Conservation (phyloP, 2,113 vertebrate genomes). For the Drymodes brunneopygia region DNA sequence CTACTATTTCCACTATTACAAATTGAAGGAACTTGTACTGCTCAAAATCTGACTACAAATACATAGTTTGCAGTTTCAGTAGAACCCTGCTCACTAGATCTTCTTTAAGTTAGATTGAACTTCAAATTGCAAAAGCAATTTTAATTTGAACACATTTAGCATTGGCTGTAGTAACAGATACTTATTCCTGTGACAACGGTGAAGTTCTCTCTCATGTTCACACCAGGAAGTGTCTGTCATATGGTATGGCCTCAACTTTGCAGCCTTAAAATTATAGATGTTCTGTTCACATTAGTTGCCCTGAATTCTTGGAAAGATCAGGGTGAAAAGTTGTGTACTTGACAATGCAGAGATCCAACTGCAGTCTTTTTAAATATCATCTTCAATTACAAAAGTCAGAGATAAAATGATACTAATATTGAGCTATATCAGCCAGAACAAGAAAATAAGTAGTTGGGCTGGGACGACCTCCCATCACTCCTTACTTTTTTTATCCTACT, state of each 20-base stretch:
- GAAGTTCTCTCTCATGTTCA: background rate
- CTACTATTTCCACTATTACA: background rate
- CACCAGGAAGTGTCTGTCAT: background rate
- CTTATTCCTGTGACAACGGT: background rate
- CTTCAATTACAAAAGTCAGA: background rate
- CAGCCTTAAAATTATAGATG: background rate
- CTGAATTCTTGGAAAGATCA: background rate
- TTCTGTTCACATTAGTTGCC: background rate
- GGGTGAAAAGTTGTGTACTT: background rate
- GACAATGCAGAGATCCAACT: background rate
- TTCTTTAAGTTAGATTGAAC: background rate
- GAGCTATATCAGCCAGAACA: background rate
- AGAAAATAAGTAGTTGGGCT: background rate
- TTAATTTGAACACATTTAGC: background rate
- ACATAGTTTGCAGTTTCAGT: background rate
- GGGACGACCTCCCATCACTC: background rate
- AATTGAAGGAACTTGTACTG: background rate
- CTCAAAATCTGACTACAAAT: background rate
- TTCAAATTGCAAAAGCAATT: background rate
- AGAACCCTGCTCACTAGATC: background rate
- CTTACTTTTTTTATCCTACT: background rate
- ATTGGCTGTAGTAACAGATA: background rate
- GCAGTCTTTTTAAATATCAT: background rate
- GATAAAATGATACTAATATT: background rate
- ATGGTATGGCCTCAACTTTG: background rate